Evolutionary conservation across 2,888 invertebrate genomes (phyloP).

Genomic region (Calameuta pallipes): DNA sequence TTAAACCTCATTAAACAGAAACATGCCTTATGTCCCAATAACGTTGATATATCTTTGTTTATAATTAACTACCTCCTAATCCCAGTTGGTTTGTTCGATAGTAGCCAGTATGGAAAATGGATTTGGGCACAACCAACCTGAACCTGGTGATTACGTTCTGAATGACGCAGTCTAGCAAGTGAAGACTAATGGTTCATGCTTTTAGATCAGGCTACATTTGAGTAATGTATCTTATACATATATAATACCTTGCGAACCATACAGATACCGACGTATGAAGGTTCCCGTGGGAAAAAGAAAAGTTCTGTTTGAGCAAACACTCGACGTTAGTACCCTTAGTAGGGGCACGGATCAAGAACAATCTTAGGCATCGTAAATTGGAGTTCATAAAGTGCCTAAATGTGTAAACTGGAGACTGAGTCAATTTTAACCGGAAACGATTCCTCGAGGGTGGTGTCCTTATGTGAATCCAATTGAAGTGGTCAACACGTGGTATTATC

Average conservation of each 20-base stretch:
- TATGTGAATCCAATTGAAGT: neutral
- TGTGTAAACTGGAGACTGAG: neutral
- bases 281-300: neutral
- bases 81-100: neutral
- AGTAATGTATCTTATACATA: neutral
- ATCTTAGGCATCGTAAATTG: neutral
- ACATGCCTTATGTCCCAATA: neutral
- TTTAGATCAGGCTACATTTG: neutral
- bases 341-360: neutral
- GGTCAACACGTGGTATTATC: neutral
- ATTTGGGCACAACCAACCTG: neutral
- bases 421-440: neutral
- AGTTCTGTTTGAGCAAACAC: neutral
- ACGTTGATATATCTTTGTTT: neutral
- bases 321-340: neutral
- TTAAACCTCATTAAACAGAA: neutral
- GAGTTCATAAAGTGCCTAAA: neutral
- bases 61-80: neutral
- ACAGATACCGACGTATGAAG: neutral
- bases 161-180: neutral
- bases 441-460: neutral
- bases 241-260: neutral
- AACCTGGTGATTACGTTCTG: neutral
- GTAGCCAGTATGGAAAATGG: neutral
- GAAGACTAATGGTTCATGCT: neutral